Conservation (phyloP, 37 sponge, comb jelly and placozoan genomes). For the Bolinopsis microptera region DNA sequence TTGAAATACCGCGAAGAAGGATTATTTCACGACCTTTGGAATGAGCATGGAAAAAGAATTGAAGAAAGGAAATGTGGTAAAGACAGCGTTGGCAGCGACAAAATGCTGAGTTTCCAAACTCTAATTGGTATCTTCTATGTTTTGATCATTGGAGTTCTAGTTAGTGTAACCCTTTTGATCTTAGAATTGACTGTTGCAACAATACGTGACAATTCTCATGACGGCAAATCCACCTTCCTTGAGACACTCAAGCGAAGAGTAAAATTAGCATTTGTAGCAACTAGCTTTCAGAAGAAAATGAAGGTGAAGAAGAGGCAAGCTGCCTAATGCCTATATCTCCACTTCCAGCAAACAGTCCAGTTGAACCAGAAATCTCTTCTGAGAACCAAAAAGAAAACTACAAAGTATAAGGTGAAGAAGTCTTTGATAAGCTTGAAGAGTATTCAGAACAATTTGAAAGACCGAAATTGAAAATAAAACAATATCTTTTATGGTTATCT, state of each 20-base stretch:
- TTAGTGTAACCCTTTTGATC: not conserved
- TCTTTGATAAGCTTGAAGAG: too few species aligned
- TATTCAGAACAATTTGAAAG: too few species aligned
- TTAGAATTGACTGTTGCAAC: not conserved
- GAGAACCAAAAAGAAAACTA: too few species aligned
- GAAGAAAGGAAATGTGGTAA: not conserved
- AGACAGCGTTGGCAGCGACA: slow-evolving; percentile 40
- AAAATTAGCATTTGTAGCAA: not conserved
- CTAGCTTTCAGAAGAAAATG: not conserved
- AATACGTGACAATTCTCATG: not conserved
- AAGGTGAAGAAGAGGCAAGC: not conserved
- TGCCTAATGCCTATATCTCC: too few species aligned
- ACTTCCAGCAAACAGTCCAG: too few species aligned
- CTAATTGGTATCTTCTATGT: slow-evolving; percentile 42
- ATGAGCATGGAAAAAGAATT: not conserved
- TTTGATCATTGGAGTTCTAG: not conserved
- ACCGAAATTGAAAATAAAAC: too few species aligned
- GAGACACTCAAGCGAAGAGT: not conserved
- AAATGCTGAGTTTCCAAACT: not conserved
- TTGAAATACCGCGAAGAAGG: slow-evolving; percentile 26
- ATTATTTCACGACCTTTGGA: slow-evolving; percentile 13
- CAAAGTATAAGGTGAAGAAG: too few species aligned
- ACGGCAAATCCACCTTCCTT: not conserved
- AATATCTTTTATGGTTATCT: too few species aligned
- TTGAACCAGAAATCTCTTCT: too few species aligned